phyloP scores from a whole-genome alignment of 2,797 vertebrate species.

The Tapirus indicus region DNA sequence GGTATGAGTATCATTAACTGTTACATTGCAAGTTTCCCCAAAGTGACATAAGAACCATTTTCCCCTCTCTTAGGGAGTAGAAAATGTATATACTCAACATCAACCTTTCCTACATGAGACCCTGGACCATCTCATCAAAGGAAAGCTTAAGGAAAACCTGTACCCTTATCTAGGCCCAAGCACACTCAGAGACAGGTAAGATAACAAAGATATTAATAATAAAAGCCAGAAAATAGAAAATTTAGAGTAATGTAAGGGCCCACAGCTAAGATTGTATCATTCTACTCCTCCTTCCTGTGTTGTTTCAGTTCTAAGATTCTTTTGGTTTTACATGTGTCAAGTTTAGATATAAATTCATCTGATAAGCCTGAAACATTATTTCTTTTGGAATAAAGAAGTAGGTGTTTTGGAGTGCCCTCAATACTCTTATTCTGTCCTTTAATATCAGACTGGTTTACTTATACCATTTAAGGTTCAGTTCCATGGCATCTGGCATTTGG shows the following conservation, averaged over 20 bases:
- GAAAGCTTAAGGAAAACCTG: constrained; percentile 95
- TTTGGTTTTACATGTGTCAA: constrained; percentile 17
- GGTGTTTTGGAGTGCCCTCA: neutral
- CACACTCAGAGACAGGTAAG: constrained; percentile 95
- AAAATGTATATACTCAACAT: constrained; percentile 98
- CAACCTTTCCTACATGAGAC: constrained; percentile 96
- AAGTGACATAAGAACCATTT: constrained; percentile 57
- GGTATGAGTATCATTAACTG: constrained; percentile 41
- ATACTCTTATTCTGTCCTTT: constrained; percentile 19
- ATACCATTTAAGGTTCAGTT: constrained; percentile 70
- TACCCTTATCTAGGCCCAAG: constrained; percentile 97
- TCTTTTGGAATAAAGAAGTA: constrained; percentile 54
- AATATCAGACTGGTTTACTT: constrained; percentile 7
- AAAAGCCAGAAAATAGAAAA: constrained; percentile 5
- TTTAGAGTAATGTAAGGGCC: neutral
- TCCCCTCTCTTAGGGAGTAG: constrained; percentile 91
- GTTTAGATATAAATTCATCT: neutral
- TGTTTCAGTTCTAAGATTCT: constrained; percentile 26
- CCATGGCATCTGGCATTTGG: constrained; percentile 74
- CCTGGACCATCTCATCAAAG: constrained; percentile 97
- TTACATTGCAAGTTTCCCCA: neutral
- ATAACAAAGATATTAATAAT: neutral
- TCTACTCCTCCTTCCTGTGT: neutral
- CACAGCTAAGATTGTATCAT: neutral
- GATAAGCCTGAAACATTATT: neutral